Conservation (phyloP, 2,888 invertebrate species). For the Pardosa pseudoannulata region DNA sequence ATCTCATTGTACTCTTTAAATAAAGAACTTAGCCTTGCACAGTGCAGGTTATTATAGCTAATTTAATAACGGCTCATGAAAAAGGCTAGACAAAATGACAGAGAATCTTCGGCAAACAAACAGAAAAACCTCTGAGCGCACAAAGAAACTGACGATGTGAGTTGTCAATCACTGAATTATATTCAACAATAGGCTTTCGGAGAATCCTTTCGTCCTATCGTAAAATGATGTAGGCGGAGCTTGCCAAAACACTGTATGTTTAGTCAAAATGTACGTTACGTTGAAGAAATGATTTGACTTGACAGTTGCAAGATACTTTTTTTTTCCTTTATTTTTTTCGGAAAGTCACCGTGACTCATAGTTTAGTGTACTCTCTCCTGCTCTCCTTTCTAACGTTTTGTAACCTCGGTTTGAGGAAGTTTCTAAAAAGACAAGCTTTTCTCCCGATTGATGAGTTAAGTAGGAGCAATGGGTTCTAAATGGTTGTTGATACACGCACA, state of each 20-base stretch:
- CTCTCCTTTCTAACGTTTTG: neutral
- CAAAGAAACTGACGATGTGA: conserved; percentile 15
- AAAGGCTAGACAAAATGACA: neutral
- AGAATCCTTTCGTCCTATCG: conserved; percentile 22
- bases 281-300: conserved; percentile 14
- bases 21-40: neutral
- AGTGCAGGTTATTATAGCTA: conserved; percentile 6
- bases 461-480: neutral
- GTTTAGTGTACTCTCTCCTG: neutral
- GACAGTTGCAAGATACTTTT: conserved; percentile 2
- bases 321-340: neutral
- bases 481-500: neutral
- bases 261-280: conserved; percentile 23
- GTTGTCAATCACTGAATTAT: conserved; percentile 23
- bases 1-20: neutral
- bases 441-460: neutral
- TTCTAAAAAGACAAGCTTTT: neutral
- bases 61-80: conserved; percentile 14
- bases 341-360: neutral
- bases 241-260: conserved; percentile 19
- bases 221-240: conserved; percentile 14
- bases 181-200: conserved; percentile 24
- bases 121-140: neutral
- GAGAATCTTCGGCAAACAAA: neutral
- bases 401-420: neutral